phyloP scores from a whole-genome alignment of 2,888 invertebrate genomes.

The Tipula helvola region DNA sequence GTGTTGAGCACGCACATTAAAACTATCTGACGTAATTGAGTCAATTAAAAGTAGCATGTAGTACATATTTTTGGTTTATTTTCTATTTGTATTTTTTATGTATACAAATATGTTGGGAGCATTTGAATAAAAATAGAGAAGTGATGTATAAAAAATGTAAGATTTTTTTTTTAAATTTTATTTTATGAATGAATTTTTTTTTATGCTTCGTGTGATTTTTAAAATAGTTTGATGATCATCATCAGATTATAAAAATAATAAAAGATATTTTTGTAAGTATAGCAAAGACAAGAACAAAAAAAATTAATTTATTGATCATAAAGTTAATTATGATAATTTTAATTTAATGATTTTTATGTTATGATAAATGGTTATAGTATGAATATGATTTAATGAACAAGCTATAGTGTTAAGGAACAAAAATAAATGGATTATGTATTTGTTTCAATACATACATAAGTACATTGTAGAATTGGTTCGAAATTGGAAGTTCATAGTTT shows the following conservation, averaged over 20 bases:
- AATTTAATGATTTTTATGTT: background rate
- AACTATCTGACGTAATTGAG: background rate
- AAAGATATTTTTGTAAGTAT: background rate
- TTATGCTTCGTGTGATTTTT: background rate
- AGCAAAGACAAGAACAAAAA: background rate
- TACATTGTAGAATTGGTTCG: background rate
- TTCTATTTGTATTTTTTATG: background rate
- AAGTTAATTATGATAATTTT: background rate
- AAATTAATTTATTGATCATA: background rate
- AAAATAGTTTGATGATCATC: background rate
- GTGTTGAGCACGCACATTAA: background rate
- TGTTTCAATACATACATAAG: background rate
- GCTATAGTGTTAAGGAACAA: background rate
- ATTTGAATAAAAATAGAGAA: background rate
- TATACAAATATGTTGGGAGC: background rate
- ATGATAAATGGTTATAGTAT: background rate
- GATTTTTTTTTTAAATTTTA: background rate
- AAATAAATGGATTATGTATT: background rate
- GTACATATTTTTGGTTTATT: background rate
- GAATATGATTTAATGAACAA: background rate
- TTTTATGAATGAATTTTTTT: background rate
- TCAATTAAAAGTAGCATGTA: background rate
- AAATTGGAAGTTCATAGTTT: background rate
- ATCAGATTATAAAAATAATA: background rate
- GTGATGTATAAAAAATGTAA: background rate